Evolutionary conservation across 2,888 invertebrate genomes (phyloP).

Genomic region (Cantharis rustica): DNA sequence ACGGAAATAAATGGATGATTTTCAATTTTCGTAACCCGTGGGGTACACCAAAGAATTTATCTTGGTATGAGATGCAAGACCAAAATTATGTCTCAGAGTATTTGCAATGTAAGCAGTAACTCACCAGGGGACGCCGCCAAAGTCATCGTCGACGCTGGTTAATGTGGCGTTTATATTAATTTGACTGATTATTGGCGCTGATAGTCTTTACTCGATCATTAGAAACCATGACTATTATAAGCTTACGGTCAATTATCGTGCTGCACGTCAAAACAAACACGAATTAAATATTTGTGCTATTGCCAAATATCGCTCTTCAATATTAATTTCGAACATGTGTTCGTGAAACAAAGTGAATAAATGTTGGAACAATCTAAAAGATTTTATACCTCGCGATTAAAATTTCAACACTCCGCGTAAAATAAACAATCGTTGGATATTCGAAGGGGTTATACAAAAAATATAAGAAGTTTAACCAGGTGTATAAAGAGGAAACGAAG

Average conservation of each 20-base stretch:
- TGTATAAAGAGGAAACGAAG: conserved; percentile 21
- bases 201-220: conserved; percentile 47
- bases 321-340: conserved; percentile 3
- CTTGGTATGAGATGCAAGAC: not conserved
- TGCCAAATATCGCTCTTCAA: conserved; percentile 17
- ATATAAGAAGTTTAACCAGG: conserved; percentile 16
- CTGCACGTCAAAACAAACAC: conserved; percentile 35
- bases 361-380: not conserved
- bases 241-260: conserved; percentile 20
- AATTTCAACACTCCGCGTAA: not conserved
- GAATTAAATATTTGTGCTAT: not conserved
- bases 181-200: conserved; percentile 44
- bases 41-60: not conserved
- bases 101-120: conserved; percentile 42
- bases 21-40: not conserved
- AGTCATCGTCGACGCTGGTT: conserved; percentile 51
- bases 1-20: not conserved
- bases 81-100: conserved; percentile 7
- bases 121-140: conserved; percentile 48
- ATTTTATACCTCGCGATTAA: not conserved
- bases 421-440: not conserved
- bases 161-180: conserved; percentile 52
- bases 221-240: conserved; percentile 48
- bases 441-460: not conserved
- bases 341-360: not conserved